Percentiles rank a stretch among this genome's conserved stretches.
These are phyloP conservation scores for Polyergus mexicanus DNA, from an alignment of 1,140 invertebrate genomes.

Conservation along the genomic window DNA sequence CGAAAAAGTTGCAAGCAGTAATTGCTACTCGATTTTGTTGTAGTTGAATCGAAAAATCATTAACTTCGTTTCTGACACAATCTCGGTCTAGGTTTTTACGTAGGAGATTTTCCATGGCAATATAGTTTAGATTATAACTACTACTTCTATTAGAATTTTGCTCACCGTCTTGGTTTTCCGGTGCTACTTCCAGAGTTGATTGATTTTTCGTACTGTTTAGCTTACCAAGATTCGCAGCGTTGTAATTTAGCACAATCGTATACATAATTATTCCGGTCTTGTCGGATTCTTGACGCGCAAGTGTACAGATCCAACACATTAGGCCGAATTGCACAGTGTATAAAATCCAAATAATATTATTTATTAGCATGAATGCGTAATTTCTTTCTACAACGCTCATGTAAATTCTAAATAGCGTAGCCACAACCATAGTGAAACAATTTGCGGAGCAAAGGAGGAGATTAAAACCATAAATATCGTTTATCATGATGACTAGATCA, in stretches of 20 bases:
- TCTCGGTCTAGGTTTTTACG: conserved; percentile 61
- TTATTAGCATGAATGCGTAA: conserved; percentile 76
- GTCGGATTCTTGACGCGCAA: conserved; percentile 68
- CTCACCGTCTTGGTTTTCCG: neutral
- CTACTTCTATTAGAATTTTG: conserved; percentile 42
- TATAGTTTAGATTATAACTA: conserved; percentile 31
- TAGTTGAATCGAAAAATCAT: conserved; percentile 76
- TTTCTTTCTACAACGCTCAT: conserved; percentile 78
- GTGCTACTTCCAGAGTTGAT: neutral
- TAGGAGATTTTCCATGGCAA: conserved; percentile 55
- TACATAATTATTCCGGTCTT: conserved; percentile 69
- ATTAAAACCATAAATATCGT: conserved; percentile 74
- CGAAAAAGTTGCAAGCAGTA: conserved; percentile 76
- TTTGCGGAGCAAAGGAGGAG: conserved; percentile 77
- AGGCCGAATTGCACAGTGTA: conserved; percentile 72
- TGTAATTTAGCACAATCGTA: conserved; percentile 64
- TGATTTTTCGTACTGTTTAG: neutral
- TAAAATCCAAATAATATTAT: conserved; percentile 79
- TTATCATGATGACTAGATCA: conserved; percentile 70
- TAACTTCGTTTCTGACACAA: conserved; percentile 72
- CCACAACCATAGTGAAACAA: conserved; percentile 78
- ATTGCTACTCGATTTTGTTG: conserved; percentile 70
- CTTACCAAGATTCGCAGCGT: neutral
- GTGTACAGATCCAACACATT: conserved; percentile 74
- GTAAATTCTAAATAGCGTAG: conserved; percentile 79